Conservation (phyloP, 2,113 vertebrate genomes). For the Plectropomus leopardus region DNA sequence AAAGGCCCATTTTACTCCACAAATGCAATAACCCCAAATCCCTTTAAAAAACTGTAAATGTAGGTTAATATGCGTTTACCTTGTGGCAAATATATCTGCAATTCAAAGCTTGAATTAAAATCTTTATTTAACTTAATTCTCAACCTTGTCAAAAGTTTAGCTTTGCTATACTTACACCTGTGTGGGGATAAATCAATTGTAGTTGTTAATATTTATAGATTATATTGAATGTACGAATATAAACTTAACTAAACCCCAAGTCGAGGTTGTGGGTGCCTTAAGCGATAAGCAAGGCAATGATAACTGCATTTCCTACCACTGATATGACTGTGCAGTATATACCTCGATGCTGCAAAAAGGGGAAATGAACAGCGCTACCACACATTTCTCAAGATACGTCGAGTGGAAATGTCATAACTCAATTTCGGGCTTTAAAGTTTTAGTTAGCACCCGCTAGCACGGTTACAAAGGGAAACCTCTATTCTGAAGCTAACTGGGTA, state of each 20-base stretch:
- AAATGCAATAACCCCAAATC: too few relatives aligned
- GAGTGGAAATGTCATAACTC: not conserved
- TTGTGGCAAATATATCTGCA: too few relatives aligned
- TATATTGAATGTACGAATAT: not conserved
- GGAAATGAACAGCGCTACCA: too few relatives aligned
- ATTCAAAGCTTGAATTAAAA: not conserved
- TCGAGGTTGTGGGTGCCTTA: not conserved
- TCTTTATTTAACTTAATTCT: too few relatives aligned
- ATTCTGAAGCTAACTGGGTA: not conserved
- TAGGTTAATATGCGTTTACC: too few relatives aligned
- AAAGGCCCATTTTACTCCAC: too few relatives aligned
- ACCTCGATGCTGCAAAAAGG: accelerated
- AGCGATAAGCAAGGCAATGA: not conserved
- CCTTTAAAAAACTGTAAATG: too few relatives aligned
- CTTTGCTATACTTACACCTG: not conserved
- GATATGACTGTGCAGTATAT: conserved; percentile 20
- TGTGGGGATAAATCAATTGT: too few relatives aligned
- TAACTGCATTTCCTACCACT: not conserved
- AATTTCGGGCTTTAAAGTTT: too few relatives aligned
- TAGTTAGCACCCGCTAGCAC: too few relatives aligned
- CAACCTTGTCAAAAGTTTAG: not conserved
- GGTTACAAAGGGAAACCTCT: not conserved
- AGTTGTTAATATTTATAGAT: too few relatives aligned
- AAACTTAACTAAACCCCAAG: not conserved
- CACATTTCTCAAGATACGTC: not conserved